Evolutionary conservation across 2,113 vertebrate genomes (phyloP), one percentile per base, ranked within the genome.

Genomic region (Callocephalon fimbriatum): DNA sequence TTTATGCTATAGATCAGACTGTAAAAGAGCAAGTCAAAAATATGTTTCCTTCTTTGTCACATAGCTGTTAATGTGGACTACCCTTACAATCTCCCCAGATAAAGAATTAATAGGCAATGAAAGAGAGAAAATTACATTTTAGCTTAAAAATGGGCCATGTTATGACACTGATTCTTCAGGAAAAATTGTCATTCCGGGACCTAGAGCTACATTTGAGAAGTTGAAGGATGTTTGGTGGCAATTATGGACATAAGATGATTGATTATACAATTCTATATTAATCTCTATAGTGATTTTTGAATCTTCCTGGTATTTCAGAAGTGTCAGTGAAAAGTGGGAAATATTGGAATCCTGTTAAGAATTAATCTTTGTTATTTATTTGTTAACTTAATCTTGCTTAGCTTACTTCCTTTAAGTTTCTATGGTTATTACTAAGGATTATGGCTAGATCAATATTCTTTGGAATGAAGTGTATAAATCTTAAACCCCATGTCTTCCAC

Each of bases 321-420:
- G 15, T 61, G 78, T 16, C 9, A 8, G 5, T 37, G 29, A 87
- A 77, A 35, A 84, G 22, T 15, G 12, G 8, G 10, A 58, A 90
- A 91, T 63, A 94, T 9, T 84, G 72, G 82, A 90, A 58, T 74
- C 4, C 10, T 59, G 29, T 77, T 70, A 80, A 50, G 23, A 89
- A 84, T 92, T 77, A 81, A 44, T 81, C 21, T 77, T 62, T 84
- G n/a, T 53, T 93, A 66, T 77, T 84, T 86, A 84, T 94, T 83
- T 95, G 32, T 68, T 89, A 63, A 65, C 4, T 59, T 67, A 40
- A 78, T 75, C 20, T 91, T 70, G 4, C 21, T 84, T 78, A 65
- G 4, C 14, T 74, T 61, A 22, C 56, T 83, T 81, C 35, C 58
- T 47, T 70, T 35, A 71, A 23, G 32, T 72, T 94, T 78, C 68